These are phyloP conservation scores for Porites cylindrica DNA, from an alignment of 92 coral and sea anemone genomes.

Conservation along the genomic window DNA sequence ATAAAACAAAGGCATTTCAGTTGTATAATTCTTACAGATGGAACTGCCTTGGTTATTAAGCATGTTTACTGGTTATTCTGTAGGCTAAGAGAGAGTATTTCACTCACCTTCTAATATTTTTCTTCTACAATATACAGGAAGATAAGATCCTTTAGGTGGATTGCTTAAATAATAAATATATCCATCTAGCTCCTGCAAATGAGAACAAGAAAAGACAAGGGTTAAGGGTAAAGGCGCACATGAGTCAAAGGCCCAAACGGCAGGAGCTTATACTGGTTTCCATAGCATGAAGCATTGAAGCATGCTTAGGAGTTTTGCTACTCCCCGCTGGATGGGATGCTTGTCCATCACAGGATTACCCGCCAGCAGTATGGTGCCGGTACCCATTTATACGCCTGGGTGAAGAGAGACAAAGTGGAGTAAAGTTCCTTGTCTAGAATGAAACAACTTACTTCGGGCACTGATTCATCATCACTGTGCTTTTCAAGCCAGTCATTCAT, in stretches of 20 bases:
- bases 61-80: not conserved
- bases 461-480: slow-evolving; percentile 71
- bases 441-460: slow-evolving; percentile 77
- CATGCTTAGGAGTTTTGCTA: too few species aligned
- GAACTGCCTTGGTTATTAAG: not conserved
- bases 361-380: too few species aligned
- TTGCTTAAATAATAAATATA: slow-evolving; percentile 85
- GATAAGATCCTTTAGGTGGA: slow-evolving; percentile 69
- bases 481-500: slow-evolving; percentile 72
- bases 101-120: slow-evolving; percentile 63
- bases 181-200: slow-evolving; percentile 75
- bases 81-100: too few species aligned
- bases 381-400: too few species aligned
- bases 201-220: not conserved
- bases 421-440: not conserved
- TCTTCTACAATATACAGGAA: slow-evolving; percentile 87
- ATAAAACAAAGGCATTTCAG: too few species aligned
- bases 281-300: too few species aligned
- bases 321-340: too few species aligned
- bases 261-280: too few species aligned
- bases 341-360: too few species aligned
- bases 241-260: too few species aligned
- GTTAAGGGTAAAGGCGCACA: too few species aligned
- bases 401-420: not conserved
- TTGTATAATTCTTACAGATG: too few species aligned